phyloP scores from a whole-genome alignment of 2,797 vertebrate genomes.

The Coregonus suidteri region DNA sequence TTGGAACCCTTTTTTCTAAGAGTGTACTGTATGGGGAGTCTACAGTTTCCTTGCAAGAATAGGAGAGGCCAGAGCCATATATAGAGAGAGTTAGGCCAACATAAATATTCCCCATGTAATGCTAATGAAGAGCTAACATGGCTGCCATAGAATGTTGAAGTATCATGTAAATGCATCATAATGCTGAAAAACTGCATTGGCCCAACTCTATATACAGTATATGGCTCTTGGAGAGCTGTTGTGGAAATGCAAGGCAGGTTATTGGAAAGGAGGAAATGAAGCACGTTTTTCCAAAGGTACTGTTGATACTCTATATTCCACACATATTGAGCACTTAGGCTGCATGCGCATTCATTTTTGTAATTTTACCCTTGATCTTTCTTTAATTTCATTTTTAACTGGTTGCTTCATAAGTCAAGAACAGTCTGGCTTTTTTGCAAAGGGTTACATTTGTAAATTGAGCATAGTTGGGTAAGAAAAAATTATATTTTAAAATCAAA shows the following conservation, averaged over 20 bases:
- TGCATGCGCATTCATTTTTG: constrained; percentile 17
- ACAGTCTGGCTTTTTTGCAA: constrained; percentile 27
- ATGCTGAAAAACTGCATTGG: no score
- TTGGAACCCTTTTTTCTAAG: no score
- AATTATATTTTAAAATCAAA: constrained; percentile 61
- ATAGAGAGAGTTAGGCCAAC: no score
- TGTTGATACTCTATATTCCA: background rate
- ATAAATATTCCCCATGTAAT: no score
- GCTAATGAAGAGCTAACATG: no score
- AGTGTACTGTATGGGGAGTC: no score
- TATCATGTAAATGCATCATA: no score
- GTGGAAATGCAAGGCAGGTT: background rate
- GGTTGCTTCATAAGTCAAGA: constrained; percentile 11
- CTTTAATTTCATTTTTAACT: constrained; percentile 25
- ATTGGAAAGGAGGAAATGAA: constrained; percentile 15
- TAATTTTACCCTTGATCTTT: constrained; percentile 21
- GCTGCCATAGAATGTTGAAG: no score
- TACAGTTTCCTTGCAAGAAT: background rate
- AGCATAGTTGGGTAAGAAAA: background rate
- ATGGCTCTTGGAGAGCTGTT: background rate
- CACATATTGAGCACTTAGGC: constrained; percentile 13
- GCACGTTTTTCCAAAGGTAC: background rate
- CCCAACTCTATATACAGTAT: no score
- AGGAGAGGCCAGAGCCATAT: no score
- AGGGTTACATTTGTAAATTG: background rate